Conservation (phyloP, 2,797 vertebrate species). For the Sebastes kiyomatsui region DNA sequence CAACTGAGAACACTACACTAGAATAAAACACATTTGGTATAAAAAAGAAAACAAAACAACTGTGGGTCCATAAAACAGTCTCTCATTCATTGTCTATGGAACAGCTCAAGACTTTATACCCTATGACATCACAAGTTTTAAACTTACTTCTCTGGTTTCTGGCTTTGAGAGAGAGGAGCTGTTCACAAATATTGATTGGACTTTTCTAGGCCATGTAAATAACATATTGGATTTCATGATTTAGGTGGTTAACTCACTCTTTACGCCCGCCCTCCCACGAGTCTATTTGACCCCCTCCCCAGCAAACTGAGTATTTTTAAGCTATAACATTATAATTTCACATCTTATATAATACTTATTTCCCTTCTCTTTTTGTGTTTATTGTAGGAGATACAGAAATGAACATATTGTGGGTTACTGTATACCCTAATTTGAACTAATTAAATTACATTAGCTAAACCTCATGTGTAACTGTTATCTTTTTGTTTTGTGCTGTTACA, state of each 20-base stretch:
- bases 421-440: neutral
- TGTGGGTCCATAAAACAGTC: too few relatives aligned
- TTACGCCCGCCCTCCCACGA: neutral
- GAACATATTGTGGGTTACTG: neutral
- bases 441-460: constrained; percentile 11
- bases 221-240: too few relatives aligned
- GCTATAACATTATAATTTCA: neutral
- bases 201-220: too few relatives aligned
- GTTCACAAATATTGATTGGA: too few relatives aligned
- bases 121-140: too few relatives aligned
- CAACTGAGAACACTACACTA: too few relatives aligned
- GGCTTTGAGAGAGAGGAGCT: too few relatives aligned
- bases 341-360: neutral
- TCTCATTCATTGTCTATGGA: too few relatives aligned
- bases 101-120: too few relatives aligned
- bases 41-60: too few relatives aligned
- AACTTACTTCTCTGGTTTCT: too few relatives aligned
- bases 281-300: neutral
- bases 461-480: neutral
- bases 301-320: neutral
- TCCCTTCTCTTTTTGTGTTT: neutral
- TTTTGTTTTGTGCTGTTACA: constrained; percentile 17
- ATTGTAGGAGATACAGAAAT: neutral
- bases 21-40: too few relatives aligned
- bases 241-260: neutral